Percentiles rank a stretch among this genome's conserved stretches.
Evolutionary conservation across 2,888 invertebrate species (phyloP).

Genomic region (Cryptosula pallasiana): DNA sequence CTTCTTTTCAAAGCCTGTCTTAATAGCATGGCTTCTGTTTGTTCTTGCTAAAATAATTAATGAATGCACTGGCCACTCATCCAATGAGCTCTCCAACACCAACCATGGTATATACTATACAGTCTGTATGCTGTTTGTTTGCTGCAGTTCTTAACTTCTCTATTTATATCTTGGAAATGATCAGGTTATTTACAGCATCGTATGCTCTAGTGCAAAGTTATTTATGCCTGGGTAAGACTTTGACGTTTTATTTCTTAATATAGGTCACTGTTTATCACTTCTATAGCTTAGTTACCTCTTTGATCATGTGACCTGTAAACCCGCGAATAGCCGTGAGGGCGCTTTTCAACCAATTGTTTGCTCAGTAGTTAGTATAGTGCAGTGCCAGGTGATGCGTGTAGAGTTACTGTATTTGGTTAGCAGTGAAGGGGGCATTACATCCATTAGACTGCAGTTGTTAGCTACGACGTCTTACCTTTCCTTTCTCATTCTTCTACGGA

Average conservation of each 20-base stretch:
- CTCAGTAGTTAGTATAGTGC: neutral
- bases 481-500: neutral
- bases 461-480: neutral
- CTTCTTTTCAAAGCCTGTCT: neutral
- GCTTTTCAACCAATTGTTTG: neutral
- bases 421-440: neutral
- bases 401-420: neutral
- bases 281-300: no score
- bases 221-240: no score
- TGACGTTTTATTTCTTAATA: no score
- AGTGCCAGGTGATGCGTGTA: slow-evolving; percentile 15
- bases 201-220: no score
- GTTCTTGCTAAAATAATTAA: neutral
- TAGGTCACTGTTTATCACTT: no score
- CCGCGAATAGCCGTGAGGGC: slow-evolving; percentile 10
- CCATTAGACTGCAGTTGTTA: neutral
- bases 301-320: slow-evolving; percentile 3
- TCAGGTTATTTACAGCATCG: no score
- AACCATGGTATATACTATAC: no score
- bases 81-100: no score
- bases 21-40: neutral
- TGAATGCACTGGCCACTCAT: no score
- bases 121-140: no score
- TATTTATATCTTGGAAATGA: no score
- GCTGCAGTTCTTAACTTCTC: no score